Base-by-base conservation (phyloP, 2,888 invertebrate species). In the Siphonodentalium dalli region DNA sequence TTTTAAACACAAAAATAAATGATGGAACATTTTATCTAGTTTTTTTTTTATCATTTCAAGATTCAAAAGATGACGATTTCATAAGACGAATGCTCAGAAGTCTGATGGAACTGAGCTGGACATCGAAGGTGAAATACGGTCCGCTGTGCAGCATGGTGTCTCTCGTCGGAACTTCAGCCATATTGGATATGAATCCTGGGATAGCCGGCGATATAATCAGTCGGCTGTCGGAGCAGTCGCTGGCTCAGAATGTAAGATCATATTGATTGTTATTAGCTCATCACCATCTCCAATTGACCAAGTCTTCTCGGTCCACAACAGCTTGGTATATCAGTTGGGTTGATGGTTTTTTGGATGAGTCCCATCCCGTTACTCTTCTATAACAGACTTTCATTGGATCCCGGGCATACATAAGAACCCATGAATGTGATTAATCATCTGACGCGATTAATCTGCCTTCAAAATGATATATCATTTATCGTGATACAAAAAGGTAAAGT, bases 211-310 rank as follows among this genome's bases (percentile, higher is more conserved):
- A 78, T 18, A 64, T 85, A 2, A 60, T 84, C 20, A 38, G 58
- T 18, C 77, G 79, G 49, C 65, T 83, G 52, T 66, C 72, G 34
- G 83, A 83, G 61, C 75, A 78, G 41, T 72, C 78, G 3, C 65
- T 83, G 44, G 76, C 82, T 13, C 77, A 81, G 43, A 81, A 84
- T 73, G 85, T 84, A 75, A 74, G 80, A 75, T 42, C 21, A 29
- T 18, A 26, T 37, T 18, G 24, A 6, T 34, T 9, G 15, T 0
- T 34, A n/a, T n/a, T n/a, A n/a, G n/a, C n/a, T n/a, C n/a, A n/a
- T n/a, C n/a, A n/a, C n/a, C n/a, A n/a, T n/a, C n/a, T n/a, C n/a
- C n/a, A n/a, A n/a, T n/a, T n/a, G n/a, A n/a, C n/a, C n/a, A n/a
- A n/a, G n/a, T n/a, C n/a, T n/a, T n/a, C n/a, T n/a, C n/a, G n/a